phyloP scores from a whole-genome alignment of 1,140 invertebrate genomes.

The Nautilus pompilius region DNA sequence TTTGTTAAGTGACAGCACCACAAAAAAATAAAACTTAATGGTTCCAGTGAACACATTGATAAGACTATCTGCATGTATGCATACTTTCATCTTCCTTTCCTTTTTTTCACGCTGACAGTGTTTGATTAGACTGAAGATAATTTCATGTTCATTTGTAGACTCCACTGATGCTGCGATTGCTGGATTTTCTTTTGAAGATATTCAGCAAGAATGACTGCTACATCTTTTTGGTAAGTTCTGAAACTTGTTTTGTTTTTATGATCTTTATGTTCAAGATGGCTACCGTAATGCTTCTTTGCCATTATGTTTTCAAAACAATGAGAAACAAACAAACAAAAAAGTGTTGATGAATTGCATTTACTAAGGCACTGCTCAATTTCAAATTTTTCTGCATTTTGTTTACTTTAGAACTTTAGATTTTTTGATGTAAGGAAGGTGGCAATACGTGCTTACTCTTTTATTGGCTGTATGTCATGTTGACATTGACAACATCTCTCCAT shows the following conservation, averaged over 20 bases:
- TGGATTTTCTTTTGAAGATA: conserved; percentile 24
- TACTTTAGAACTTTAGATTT: too few relatives aligned
- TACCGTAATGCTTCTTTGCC: not conserved
- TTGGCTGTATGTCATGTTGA: too few relatives aligned
- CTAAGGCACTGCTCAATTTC: too few relatives aligned
- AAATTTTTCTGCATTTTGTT: too few relatives aligned
- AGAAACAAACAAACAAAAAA: not conserved
- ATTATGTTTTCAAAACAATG: not conserved
- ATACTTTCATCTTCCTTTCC: too few relatives aligned
- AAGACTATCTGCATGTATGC: too few relatives aligned
- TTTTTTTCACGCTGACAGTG: not conserved
- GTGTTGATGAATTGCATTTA: too few relatives aligned
- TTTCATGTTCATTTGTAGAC: conserved; percentile 60
- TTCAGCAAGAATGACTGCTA: conserved; percentile 23
- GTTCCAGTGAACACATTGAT: conserved; percentile 1
- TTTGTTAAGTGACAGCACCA: not conserved
- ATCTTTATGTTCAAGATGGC: not conserved
- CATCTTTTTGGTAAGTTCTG: conserved; percentile 42
- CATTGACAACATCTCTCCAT: too few relatives aligned
- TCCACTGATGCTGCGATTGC: conserved; percentile 61
- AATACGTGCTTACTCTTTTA: too few relatives aligned
- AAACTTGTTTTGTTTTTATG: not conserved
- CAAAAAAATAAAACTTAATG: not conserved
- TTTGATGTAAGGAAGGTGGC: too few relatives aligned
- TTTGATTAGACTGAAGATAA: not conserved